Evolutionary conservation across 2,797 vertebrate genomes (phyloP), one percentile per base, ranked within the genome.

Genomic region (Oophaga sylvatica): DNA sequence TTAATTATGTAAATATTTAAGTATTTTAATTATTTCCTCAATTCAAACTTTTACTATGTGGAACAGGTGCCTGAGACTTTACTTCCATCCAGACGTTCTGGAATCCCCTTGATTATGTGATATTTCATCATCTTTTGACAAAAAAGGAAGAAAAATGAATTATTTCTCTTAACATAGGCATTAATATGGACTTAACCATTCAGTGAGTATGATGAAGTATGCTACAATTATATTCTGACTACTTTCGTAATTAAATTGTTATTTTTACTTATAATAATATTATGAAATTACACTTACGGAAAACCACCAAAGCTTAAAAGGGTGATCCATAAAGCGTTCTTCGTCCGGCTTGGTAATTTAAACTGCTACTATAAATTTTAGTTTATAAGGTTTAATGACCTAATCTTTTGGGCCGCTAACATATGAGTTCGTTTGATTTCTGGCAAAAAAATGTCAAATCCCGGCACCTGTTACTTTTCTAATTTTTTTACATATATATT

Each of bases 341-440:
- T 48, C 83, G 29, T 22, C 76, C 80, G 63, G 59, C 80, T 65
- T 85, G 63, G 76, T 86, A 68, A 79, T 80, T 85, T 80, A 11
- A 45, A 59, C 53, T 70, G 10, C 45, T 35, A 70, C 73, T 80
- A 26, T 68, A 68, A 70, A 56, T 70, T 41, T 80, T 80, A 68
- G 75, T 86, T 86, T 80, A 80, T 26, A 45, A 70, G 45, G 76
- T 75, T 86, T 86, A 86, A 80, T 86, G 84, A 80, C 56, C 84
- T 85, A 86, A 8, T 63, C 62, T 79, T 86, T 57, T 80, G 59
- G 73, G 73, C 70, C 59, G 19, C 60, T 67, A 26, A 63, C 15
- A 56, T 77, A 85, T 85, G 83, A 85, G 60, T 65, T 85, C 83
- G 41, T 65, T n/a, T 60, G 22, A 77, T 77, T 48, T 76, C 11